phyloP scores from a whole-genome alignment of 1,140 invertebrate genomes.

The Mylabris phalerata region DNA sequence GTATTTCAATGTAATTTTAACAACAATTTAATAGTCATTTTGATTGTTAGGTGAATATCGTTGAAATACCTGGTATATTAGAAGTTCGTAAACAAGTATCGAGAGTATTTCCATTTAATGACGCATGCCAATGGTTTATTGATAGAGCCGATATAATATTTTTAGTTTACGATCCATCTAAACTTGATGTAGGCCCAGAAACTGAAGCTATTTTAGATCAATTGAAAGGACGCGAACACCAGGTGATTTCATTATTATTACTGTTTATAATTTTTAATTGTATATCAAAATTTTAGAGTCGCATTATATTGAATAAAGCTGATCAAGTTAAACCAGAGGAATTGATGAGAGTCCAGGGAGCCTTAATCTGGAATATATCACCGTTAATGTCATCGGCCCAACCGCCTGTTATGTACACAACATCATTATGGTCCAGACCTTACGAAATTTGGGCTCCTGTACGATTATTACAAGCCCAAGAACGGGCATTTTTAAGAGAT shows the following conservation, averaged over 20 bases:
- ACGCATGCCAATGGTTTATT: slow-evolving; percentile 95
- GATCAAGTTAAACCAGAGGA: slow-evolving; percentile 90
- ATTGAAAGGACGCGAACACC: slow-evolving; percentile 85
- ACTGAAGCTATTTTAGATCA: slow-evolving; percentile 90
- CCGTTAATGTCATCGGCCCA: slow-evolving; percentile 88
- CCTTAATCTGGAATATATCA: slow-evolving; percentile 92
- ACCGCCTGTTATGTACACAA: slow-evolving; percentile 91
- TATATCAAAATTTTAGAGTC: slow-evolving; percentile 50
- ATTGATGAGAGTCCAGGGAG: slow-evolving; percentile 85
- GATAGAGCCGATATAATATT: slow-evolving; percentile 93
- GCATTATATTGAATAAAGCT: slow-evolving; percentile 91
- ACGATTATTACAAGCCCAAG: slow-evolving; percentile 74
- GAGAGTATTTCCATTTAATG: slow-evolving; percentile 88
- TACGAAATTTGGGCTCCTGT: slow-evolving; percentile 73
- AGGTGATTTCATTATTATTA: slow-evolving; percentile 46
- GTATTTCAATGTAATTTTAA: slow-evolving; percentile 11
- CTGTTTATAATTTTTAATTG: not conserved
- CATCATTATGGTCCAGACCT: slow-evolving; percentile 82
- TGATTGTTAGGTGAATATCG: slow-evolving; percentile 75
- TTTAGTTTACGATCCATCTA: slow-evolving; percentile 89
- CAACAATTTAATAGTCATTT: not conserved
- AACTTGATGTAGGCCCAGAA: slow-evolving; percentile 90
- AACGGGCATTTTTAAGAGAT: slow-evolving; percentile 79
- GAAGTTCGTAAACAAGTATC: slow-evolving; percentile 92
- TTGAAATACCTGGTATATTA: slow-evolving; percentile 92